Evolutionary conservation across 2,797 vertebrate genomes (phyloP), one percentile per base, ranked within the genome.

Genomic region (Chiroxiphia lanceolata): DNA sequence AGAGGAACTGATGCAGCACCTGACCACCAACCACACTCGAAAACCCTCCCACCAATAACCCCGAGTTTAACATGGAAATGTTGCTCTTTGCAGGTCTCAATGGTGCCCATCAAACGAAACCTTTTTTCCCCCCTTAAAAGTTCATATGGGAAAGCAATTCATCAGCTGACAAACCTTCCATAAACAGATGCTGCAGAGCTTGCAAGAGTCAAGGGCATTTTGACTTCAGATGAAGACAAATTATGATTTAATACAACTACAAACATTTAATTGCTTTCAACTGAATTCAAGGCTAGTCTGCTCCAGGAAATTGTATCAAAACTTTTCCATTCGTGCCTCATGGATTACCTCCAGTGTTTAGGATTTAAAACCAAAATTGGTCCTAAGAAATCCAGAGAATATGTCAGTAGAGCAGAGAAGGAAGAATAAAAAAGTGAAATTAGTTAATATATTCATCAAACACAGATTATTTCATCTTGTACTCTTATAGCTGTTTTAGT

Each of bases 201-300:
- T 86, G 69, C 83, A 67, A 36, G 79, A 72, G 69, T 68, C 80
- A 88, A 94, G 86, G 76, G 56, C 51, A n/a, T 56, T 89, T 72
- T 48, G 70, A 77, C 60, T 83, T 80, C 83, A 78, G 42, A 54
- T 74, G 50, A 47, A 93, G 69, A 56, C 47, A 63, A 88, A 88
- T 40, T 44, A 67, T 12, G 19, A 61, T 69, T 94, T 63, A 92
- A 80, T 63, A 88, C 22, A 65, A 63, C 53, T 82, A 77, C 74
- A 77, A 90, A 88, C 17, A 45, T 36, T 77, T 88, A 74, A 85
- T 67, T 74, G 69, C 86, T 94, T 95, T 92, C 72, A 61, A 88
- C 31, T 54, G 34, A 83, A 67, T 74, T 83, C 64, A 72, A 80
- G 40, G n/a, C 27, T 13, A 47, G 26, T 50, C 19, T 93, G 69